Conservation (phyloP, 2,888 invertebrate genomes). For the Polydrusus tereticollis region DNA sequence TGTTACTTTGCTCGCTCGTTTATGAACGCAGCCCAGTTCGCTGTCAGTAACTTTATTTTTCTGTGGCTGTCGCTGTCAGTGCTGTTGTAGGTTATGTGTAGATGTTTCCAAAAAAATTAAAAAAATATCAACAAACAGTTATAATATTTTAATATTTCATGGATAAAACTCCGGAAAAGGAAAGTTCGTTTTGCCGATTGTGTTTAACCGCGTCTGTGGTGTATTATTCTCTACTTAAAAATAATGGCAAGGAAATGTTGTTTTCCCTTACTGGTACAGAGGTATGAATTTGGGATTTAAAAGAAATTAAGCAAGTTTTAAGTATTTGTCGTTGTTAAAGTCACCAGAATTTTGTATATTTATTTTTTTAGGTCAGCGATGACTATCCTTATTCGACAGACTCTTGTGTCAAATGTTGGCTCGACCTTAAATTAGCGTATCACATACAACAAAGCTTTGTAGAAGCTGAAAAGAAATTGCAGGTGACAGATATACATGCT, state of each 20-base stretch:
- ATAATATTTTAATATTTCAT: neutral
- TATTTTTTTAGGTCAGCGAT: slow-evolving; percentile 27
- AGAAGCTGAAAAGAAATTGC: slow-evolving; percentile 51
- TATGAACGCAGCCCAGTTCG: too few relatives aligned
- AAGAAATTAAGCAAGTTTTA: neutral
- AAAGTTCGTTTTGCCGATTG: slow-evolving; percentile 54
- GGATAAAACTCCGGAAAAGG: slow-evolving; percentile 30
- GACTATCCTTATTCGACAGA: slow-evolving; percentile 40
- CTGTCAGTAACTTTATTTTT: too few relatives aligned
- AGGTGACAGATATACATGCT: slow-evolving; percentile 13
- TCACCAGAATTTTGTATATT: too few relatives aligned
- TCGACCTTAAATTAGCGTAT: slow-evolving; percentile 56
- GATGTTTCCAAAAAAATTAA: neutral
- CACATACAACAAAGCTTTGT: slow-evolving; percentile 56
- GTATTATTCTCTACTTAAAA: slow-evolving; percentile 54
- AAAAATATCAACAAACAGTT: neutral
- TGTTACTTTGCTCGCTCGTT: too few relatives aligned
- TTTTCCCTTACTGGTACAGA: slow-evolving; percentile 57
- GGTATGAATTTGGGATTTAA: slow-evolving; percentile 48
- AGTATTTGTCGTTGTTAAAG: too few relatives aligned
- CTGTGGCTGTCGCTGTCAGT: too few relatives aligned
- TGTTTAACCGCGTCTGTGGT: slow-evolving; percentile 55
- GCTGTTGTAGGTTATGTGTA: neutral
- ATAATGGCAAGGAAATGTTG: slow-evolving; percentile 54
- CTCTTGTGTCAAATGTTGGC: slow-evolving; percentile 55